These are phyloP conservation scores for Nemurella pictetii DNA, from an alignment of 2,888 invertebrate species.

Conservation along the genomic window DNA sequence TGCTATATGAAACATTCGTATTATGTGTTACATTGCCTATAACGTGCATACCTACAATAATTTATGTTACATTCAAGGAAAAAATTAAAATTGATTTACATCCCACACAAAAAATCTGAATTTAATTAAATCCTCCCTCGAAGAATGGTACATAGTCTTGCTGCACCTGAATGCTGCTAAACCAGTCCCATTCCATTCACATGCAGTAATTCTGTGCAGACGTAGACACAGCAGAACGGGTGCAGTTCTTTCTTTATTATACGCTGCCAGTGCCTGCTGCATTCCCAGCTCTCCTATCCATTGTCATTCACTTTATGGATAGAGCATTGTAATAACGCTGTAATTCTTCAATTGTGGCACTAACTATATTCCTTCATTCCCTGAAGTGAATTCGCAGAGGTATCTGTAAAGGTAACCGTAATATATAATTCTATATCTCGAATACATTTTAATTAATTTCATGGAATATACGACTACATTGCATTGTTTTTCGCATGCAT, in stretches of 20 bases:
- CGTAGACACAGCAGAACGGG: too few relatives aligned
- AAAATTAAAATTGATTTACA: constrained; percentile 24
- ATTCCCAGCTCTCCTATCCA: neutral
- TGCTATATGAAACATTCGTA: constrained; percentile 29
- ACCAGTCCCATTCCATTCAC: neutral
- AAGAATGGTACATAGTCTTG: neutral
- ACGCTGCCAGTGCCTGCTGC: too few relatives aligned
- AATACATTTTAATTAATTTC: too few relatives aligned
- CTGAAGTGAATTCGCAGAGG: too few relatives aligned
- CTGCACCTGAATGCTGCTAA: neutral
- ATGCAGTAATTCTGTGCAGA: neutral
- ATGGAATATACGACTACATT: too few relatives aligned
- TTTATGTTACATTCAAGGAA: constrained; percentile 23
- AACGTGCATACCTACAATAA: neutral
- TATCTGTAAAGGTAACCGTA: too few relatives aligned
- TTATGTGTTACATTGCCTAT: constrained; percentile 29
- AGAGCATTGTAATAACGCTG: too few relatives aligned
- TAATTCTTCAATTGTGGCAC: too few relatives aligned
- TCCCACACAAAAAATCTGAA: neutral
- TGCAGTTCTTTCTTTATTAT: too few relatives aligned
- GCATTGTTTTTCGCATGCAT: too few relatives aligned
- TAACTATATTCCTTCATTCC: too few relatives aligned
- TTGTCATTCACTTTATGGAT: neutral
- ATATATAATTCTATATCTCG: too few relatives aligned
- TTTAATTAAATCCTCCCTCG: neutral